A percentile compares a stretch with the other conserved stretches of the same genome.
phyloP scores from a whole-genome alignment of 2,797 vertebrate genomes.

The Kryptolebias ocellatus region DNA sequence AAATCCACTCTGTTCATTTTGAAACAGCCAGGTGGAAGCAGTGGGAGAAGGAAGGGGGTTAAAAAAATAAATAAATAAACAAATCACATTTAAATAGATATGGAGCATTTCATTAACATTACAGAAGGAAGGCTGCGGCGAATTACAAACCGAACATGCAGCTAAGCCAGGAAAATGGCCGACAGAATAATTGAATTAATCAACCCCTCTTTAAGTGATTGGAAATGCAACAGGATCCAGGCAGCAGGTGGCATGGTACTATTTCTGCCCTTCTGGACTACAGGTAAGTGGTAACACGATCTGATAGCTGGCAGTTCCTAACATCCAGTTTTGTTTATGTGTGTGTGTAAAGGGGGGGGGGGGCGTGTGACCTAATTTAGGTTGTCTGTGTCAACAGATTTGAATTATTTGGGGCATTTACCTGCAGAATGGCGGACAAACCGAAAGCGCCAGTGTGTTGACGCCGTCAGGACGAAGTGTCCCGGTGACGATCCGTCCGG shows the following conservation, averaged over 20 bases:
- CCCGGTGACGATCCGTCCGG: not conserved
- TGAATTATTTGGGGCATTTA: slow-evolving; percentile 26
- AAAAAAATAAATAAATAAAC: not conserved
- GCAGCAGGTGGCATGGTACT: slow-evolving; percentile 81
- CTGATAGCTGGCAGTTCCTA: slow-evolving; percentile 79
- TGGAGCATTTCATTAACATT: slow-evolving; percentile 26
- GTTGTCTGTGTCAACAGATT: slow-evolving; percentile 21
- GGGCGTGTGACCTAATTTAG: slow-evolving; percentile 32
- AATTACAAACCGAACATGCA: slow-evolving; percentile 59
- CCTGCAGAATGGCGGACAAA: not conserved
- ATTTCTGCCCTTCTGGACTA: slow-evolving; percentile 74
- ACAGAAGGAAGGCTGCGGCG: slow-evolving; percentile 18
- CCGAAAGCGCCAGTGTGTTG: not conserved
- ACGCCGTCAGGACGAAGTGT: slow-evolving; percentile 2
- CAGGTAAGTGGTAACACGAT: slow-evolving; percentile 83
- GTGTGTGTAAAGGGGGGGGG: slow-evolving; percentile 29
- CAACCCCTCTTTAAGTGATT: slow-evolving; percentile 82
- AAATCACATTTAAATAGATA: not conserved
- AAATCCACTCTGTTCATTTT: not conserved
- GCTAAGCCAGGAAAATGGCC: slow-evolving; percentile 77
- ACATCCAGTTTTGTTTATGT: slow-evolving; percentile 68
- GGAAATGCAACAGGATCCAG: slow-evolving; percentile 84
- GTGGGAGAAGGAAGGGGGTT: not conserved
- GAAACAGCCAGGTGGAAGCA: not conserved
- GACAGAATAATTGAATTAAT: slow-evolving; percentile 85